A percentile compares a stretch with the other conserved stretches of the same genome.
phyloP scores from a whole-genome alignment of 64 coral and sea anemone species.

The Trachythela sp. region DNA sequence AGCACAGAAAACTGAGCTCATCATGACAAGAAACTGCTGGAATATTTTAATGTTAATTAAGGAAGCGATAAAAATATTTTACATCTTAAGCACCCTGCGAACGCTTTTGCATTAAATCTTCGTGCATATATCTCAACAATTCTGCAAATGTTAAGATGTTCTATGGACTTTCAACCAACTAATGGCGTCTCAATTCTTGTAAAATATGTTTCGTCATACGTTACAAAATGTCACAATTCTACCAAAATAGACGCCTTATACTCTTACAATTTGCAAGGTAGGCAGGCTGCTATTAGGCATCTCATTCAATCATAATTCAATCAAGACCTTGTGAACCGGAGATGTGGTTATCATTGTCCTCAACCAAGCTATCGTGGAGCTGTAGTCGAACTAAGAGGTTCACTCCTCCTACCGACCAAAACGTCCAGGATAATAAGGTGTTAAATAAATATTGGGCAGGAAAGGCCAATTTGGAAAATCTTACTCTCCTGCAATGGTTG shows the following conservation, averaged over 20 bases:
- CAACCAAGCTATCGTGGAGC: conserved; percentile 9
- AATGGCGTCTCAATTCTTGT: conserved; percentile 26
- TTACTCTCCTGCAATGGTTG: conserved; percentile 28
- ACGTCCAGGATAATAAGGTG: not conserved
- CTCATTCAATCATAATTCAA: not conserved
- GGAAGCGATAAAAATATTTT: not conserved
- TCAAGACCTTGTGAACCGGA: conserved; percentile 42
- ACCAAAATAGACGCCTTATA: not conserved
- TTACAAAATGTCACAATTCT: conserved; percentile 30
- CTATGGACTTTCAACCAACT: conserved; percentile 46
- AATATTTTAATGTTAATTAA: too few relatives aligned
- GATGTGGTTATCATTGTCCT: conserved; percentile 23
- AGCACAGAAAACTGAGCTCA: too few relatives aligned
- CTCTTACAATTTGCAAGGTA: not conserved
- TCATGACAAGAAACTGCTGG: too few relatives aligned
- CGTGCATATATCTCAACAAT: conserved; percentile 39
- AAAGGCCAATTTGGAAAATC: not conserved
- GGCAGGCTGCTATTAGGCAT: conserved; percentile 18
- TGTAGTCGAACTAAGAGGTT: conserved; percentile 19
- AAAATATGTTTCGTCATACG: conserved; percentile 36
- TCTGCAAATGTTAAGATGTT: not conserved
- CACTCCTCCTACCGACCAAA: not conserved
- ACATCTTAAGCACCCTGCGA: not conserved
- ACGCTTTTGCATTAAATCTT: not conserved
- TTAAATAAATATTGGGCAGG: not conserved